Evolutionary conservation across 2,113 vertebrate species (phyloP), one percentile per base, ranked within the genome.

Genomic region (Sterrhoptilus dennistouni): DNA sequence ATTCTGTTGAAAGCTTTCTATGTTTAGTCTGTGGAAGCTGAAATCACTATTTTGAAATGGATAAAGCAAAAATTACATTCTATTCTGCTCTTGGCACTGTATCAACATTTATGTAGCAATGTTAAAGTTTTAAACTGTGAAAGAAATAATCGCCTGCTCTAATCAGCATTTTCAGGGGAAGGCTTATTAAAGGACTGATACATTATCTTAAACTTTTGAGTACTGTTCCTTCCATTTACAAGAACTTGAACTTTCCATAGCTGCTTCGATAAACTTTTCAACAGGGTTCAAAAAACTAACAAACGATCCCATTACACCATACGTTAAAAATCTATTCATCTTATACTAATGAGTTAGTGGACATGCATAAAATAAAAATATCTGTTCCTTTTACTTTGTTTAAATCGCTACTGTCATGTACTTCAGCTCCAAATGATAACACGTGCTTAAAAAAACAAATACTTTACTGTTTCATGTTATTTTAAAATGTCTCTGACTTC

Each of bases 201-300:
- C 77, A 23, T 87, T 97, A 96, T 97, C 94, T 96, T 31, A 52
- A 92, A 83, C 80, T 88, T 92, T 23, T 59, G 90, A 84, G 82
- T 92, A 63, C 74, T 50, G 14, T 78, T 93, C 84, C 66, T 86
- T 95, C 52, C 89, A 93, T 95, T 96, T 95, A 83, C 89, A 88
- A 83, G 87, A 89, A 94, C 71, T 74, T 95, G 91, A 96, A 93
- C 93, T 95, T 93, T 75, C 83, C 60, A 68, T 91, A 75, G 87
- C 71, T 78, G 84, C 87, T 81, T 81, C 2, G 96, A 97, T 97
- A 96, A 96, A 97, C 95, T 95, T 97, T 96, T 97, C 95, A 97
- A 71, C 96, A 74, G 72, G 82, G 79, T 83, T 91, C 85, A 76
- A 35, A 93, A 87, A 78, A 42, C 77, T 95, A 96, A 94, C 87